These are phyloP conservation scores for Pelodiscus sinensis DNA, from an alignment of 2,113 vertebrate genomes.

Conservation along the genomic window DNA sequence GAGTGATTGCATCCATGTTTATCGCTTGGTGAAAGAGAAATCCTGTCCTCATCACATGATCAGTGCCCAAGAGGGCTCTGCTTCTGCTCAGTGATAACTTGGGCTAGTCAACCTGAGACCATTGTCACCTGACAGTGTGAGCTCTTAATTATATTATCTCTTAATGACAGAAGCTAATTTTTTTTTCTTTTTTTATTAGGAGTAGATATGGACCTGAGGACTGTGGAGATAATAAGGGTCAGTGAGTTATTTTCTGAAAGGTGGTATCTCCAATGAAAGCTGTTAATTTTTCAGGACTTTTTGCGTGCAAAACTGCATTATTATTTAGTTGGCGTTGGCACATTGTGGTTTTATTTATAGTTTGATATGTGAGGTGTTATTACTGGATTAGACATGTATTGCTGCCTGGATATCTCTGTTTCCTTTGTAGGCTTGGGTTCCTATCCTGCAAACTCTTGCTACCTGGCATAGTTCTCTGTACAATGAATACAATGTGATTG, in stretches of 20 bases:
- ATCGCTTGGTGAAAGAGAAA: background rate
- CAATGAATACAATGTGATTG: background rate
- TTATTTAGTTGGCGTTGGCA: background rate
- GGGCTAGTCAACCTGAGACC: conserved; percentile 23
- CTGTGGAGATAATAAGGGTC: conserved; percentile 91
- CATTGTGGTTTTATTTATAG: background rate
- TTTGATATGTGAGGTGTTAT: background rate
- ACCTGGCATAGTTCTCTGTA: background rate
- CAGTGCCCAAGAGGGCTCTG: conserved; percentile 9
- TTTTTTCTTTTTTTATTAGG: conserved; percentile 73
- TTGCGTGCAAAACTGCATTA: background rate
- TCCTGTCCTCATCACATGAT: conserved; percentile 17
- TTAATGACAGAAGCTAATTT: conserved; percentile 70
- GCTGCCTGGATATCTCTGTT: background rate
- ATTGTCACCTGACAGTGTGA: conserved; percentile 46
- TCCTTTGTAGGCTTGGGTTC: background rate
- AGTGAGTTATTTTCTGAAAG: conserved; percentile 68
- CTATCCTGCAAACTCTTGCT: background rate
- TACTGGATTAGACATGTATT: background rate
- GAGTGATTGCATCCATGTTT: background rate
- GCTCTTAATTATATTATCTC: conserved; percentile 66
- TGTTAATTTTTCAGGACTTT: background rate
- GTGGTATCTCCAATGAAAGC: background rate
- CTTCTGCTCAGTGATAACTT: conserved; percentile 61
- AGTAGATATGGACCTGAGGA: conserved; percentile 80